Conservation (phyloP, 1,140 invertebrate genomes). For the Scaptomyza hsui region DNA sequence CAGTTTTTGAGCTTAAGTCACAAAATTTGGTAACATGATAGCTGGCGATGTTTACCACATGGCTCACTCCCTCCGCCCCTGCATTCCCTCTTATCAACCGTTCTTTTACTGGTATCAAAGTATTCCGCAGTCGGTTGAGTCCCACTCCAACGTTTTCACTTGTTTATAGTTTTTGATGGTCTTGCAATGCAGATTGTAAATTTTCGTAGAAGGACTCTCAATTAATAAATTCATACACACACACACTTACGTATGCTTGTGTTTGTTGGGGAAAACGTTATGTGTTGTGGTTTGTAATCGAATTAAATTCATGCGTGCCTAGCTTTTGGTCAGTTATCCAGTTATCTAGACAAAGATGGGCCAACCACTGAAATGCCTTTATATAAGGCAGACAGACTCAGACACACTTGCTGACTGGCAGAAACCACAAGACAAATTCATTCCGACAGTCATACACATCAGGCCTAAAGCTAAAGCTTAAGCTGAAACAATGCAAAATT, state of each 20-base stretch:
- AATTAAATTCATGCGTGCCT: slow-evolving; percentile 38
- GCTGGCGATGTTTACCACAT: no score
- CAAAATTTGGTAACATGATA: no score
- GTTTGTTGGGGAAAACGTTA: not conserved
- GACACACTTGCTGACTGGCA: slow-evolving; percentile 8
- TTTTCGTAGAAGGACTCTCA: slow-evolving; percentile 21
- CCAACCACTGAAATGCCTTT: slow-evolving; percentile 56
- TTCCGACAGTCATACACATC: slow-evolving; percentile 26
- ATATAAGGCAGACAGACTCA: slow-evolving; percentile 30
- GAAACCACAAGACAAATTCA: slow-evolving; percentile 61
- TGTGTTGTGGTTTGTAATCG: slow-evolving; percentile 37
- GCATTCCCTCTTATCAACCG: no score
- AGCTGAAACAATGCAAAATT: slow-evolving; percentile 8
- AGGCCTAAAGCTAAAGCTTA: not conserved
- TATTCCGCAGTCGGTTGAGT: no score
- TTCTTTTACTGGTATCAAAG: no score
- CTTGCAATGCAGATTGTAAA: slow-evolving; percentile 20
- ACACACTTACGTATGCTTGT: slow-evolving; percentile 4
- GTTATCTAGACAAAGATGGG: slow-evolving; percentile 11
- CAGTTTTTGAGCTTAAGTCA: no score
- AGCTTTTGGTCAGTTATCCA: slow-evolving; percentile 33
- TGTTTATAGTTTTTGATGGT: no score
- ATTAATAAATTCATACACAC: slow-evolving; percentile 53
- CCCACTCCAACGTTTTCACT: no score
- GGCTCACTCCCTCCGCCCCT: no score